Percentiles rank a stretch among this genome's conserved stretches.
Evolutionary conservation across 1,140 invertebrate genomes (phyloP).

Genomic region (Palaemon carinicauda): DNA sequence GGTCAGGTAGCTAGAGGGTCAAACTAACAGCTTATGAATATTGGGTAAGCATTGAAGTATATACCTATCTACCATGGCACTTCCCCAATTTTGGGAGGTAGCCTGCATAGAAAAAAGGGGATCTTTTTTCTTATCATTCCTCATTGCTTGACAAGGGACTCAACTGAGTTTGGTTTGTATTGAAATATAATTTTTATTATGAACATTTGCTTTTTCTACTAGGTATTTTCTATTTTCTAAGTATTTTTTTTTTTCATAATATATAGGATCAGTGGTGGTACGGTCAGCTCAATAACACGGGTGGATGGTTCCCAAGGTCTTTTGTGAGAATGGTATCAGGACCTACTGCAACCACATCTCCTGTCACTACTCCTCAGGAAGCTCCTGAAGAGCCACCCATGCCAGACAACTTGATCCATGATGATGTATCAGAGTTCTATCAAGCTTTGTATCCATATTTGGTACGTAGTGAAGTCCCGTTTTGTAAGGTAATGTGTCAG

Average conservation of each 20-base stretch:
- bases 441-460: constrained; percentile 83
- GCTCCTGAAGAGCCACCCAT: constrained; percentile 46
- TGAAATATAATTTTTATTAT: no score
- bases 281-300: constrained; percentile 68
- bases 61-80: no score
- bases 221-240: background rate
- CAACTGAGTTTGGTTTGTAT: no score
- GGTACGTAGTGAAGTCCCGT: background rate
- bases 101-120: no score
- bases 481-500: background rate
- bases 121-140: no score
- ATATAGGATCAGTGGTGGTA: constrained; percentile 74
- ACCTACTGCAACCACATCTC: constrained; percentile 49
- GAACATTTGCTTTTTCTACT: background rate
- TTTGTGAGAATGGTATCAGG: constrained; percentile 70
- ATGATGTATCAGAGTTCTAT: constrained; percentile 74
- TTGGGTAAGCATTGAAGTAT: no score
- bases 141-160: no score
- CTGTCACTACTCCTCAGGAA: constrained; percentile 58
- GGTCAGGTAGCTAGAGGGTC: no score
- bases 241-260: background rate
- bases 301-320: constrained; percentile 79
- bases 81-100: no score
- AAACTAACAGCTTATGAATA: no score
- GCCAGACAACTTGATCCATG: constrained; percentile 52